These are phyloP conservation scores for Diplazon laetatorius DNA, from an alignment of 2,888 invertebrate genomes.

Conservation along the genomic window DNA sequence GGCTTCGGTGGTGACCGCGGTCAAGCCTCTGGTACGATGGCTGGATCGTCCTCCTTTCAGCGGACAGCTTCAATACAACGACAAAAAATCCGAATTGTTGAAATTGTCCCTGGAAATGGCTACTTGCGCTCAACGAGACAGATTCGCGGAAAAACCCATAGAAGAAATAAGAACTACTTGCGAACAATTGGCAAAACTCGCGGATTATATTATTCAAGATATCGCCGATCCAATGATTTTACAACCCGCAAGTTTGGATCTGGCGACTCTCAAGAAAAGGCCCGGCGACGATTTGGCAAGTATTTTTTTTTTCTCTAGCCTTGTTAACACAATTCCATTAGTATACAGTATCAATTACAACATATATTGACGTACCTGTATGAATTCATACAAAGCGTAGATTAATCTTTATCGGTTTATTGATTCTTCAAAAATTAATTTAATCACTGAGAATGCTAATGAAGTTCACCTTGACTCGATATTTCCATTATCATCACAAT, in stretches of 20 bases:
- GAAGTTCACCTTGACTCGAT: too few species aligned
- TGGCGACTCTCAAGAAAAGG: conserved; percentile 92
- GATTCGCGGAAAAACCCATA: conserved; percentile 94
- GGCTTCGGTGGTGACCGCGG: conserved; percentile 91
- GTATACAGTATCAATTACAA: too few species aligned
- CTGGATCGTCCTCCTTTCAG: conserved; percentile 89
- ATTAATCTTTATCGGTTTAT: too few species aligned
- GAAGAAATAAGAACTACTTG: conserved; percentile 89
- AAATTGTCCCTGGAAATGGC: conserved; percentile 93
- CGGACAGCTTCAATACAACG: conserved; percentile 88
- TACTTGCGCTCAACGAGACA: conserved; percentile 94
- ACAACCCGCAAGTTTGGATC: conserved; percentile 95
- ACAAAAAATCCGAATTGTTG: conserved; percentile 89
- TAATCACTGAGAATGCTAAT: too few species aligned
- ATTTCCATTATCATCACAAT: too few species aligned
- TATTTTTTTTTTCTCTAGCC: too few species aligned
- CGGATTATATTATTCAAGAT: conserved; percentile 94
- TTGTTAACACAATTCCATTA: too few species aligned
- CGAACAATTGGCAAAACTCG: conserved; percentile 89
- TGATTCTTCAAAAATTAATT: too few species aligned
- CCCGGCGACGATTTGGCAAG: conserved; percentile 91
- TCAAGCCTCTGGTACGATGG: conserved; percentile 96
- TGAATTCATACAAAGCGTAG: too few species aligned
- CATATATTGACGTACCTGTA: too few species aligned
- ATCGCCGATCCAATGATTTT: conserved; percentile 94